These are phyloP conservation scores for Calvadosia cruxmelitensis DNA, from an alignment of 30 jellyfish, hydroid and myxozoan genomes.

Conservation along the genomic window DNA sequence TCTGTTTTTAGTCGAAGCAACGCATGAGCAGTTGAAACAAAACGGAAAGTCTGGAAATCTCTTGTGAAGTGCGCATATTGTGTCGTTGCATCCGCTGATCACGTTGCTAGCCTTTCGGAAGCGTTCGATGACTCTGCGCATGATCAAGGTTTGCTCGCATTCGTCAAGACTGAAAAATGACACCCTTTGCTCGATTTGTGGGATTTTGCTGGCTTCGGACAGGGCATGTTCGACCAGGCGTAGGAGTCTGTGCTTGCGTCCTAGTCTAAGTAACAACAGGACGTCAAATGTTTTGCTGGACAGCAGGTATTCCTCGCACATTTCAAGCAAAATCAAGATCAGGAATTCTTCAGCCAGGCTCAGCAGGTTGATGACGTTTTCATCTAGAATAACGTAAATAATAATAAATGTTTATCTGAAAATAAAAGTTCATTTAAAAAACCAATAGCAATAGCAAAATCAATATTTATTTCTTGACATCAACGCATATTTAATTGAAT, in stretches of 20 bases:
- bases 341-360: constrained; percentile 50
- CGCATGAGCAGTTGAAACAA: not conserved
- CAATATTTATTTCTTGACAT: too few species aligned
- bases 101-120: not conserved
- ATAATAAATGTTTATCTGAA: too few species aligned
- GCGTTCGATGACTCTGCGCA: not conserved
- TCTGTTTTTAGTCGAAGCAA: not conserved
- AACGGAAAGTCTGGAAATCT: not conserved
- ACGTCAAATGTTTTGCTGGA: constrained; percentile 11
- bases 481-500: too few species aligned
- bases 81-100: not conserved
- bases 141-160: not conserved
- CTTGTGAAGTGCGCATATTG: not conserved
- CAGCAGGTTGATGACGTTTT: constrained; percentile 31
- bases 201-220: constrained; percentile 42
- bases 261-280: constrained; percentile 23
- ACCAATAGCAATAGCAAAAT: too few species aligned
- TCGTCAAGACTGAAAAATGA: not conserved
- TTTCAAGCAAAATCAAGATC: constrained; percentile 41
- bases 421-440: too few species aligned
- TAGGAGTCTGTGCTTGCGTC: constrained; percentile 35
- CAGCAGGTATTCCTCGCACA: constrained; percentile 47
- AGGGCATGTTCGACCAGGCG: constrained; percentile 47
- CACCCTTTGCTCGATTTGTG: constrained; percentile 19
- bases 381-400: too few species aligned